phyloP scores from a whole-genome alignment of 2,113 vertebrate genomes.

The Triplophysa siluroides region DNA sequence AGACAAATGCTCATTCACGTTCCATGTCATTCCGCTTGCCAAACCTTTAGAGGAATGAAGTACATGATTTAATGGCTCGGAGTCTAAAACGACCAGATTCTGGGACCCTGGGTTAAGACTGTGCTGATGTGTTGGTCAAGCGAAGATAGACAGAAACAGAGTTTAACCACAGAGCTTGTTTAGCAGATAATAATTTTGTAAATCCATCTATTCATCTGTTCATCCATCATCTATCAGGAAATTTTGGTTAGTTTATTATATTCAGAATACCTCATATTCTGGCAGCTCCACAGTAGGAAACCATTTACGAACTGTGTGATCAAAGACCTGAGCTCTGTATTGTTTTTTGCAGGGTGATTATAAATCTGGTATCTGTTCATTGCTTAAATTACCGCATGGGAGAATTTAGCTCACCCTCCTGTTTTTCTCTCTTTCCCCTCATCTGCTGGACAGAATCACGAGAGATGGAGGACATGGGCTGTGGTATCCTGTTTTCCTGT shows the following conservation, averaged over 20 bases:
- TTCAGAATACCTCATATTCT: too few species aligned
- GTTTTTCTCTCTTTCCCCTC: background rate
- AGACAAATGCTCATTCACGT: slow-evolving; percentile 38
- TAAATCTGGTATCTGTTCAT: too few species aligned
- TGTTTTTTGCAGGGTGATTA: too few species aligned
- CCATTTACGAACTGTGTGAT: too few species aligned
- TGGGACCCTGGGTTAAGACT: slow-evolving; percentile 3
- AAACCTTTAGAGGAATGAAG: slow-evolving; percentile 27
- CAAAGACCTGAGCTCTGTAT: too few species aligned
- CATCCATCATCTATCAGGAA: too few species aligned
- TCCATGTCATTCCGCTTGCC: slow-evolving; percentile 32
- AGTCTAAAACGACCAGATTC: slow-evolving; percentile 27
- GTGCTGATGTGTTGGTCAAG: background rate
- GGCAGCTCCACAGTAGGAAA: too few species aligned
- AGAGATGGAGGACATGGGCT: background rate
- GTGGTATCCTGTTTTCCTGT: background rate
- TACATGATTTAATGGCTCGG: slow-evolving; percentile 22
- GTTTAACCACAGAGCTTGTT: slow-evolving; percentile 2
- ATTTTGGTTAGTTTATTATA: too few species aligned
- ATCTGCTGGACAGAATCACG: background rate
- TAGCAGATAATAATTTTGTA: background rate
- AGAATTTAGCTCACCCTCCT: too few species aligned
- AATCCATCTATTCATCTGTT: too few species aligned
- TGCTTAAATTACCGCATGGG: too few species aligned
- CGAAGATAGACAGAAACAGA: background rate